Conservation (phyloP, 2,797 vertebrate genomes). For the Meda fulgida region DNA sequence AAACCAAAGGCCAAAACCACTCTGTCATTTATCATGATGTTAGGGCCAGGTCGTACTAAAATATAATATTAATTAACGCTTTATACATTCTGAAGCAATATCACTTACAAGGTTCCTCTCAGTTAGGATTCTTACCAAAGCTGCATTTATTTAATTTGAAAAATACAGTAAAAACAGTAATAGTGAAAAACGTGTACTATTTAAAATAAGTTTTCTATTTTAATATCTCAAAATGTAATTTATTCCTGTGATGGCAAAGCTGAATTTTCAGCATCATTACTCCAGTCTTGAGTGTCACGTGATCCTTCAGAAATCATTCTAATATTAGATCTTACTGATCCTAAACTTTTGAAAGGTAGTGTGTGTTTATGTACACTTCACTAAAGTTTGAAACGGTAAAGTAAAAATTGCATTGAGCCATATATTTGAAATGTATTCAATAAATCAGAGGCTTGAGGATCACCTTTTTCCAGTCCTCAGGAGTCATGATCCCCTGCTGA, state of each 20-base stretch:
- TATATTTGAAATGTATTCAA: background rate
- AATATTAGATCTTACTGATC: background rate
- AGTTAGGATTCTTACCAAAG: background rate
- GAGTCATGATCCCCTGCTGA: slow-evolving; percentile 77
- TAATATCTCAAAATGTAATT: background rate
- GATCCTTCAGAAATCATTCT: background rate
- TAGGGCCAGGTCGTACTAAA: background rate
- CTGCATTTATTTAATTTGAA: background rate
- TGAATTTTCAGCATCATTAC: background rate
- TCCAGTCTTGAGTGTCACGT: background rate
- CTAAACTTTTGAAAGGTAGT: background rate
- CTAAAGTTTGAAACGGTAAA: background rate
- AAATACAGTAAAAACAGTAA: background rate
- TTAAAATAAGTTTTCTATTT: background rate
- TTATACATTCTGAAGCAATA: background rate
- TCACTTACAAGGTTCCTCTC: background rate
- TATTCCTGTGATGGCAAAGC: background rate
- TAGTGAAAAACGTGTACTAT: background rate
- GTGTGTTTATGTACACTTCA: background rate
- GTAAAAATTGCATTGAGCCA: background rate
- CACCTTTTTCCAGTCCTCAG: slow-evolving; percentile 96
- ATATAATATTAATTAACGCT: background rate
- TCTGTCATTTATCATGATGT: background rate
- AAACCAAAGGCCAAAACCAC: background rate
- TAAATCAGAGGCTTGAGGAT: background rate